Evolutionary conservation across 2,888 invertebrate genomes (phyloP), one percentile per base, ranked within the genome.

Genomic region (Colostygia pectinataria): DNA sequence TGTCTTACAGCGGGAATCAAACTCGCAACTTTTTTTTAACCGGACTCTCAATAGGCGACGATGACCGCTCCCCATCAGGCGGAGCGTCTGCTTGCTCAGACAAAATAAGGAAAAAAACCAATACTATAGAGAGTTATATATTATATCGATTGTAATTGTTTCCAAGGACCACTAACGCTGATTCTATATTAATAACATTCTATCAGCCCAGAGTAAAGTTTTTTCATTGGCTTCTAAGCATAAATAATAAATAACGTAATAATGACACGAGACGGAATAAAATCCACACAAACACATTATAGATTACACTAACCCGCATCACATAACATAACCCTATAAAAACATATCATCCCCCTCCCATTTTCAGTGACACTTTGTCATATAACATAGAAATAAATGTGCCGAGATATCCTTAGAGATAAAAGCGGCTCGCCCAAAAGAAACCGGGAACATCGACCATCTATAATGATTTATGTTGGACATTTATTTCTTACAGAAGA

Each of bases 391-490:
- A 55, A 53, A 57, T 55, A 53, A 55, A 60, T 55, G 57, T 50
- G 53, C 24, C 24, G 29, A 43, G 52, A 55, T 52, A 53, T 49
- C 63, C 62, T 57, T 42, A 15, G 48, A 70, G 75, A 78, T 78
- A 77, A 74, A 73, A 67, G 65, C 59, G 65, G 66, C 36, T 68
- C 61, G 68, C 59, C 57, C 58, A 49, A 57, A 56, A 57, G 65
- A 73, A 80, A 74, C 68, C 73, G 71, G 6, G 20, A 65, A 68
- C 63, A 60, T 51, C 69, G 77, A 72, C 78, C 74, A 65, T 80
- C 80, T 70, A 79, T 84, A 83, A 84, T 83, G 86, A 87, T 87
- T 82, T 83, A 88, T 84, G 84, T 63, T 58, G 48, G 56, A 79
- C 77, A 81, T 86, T 83, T 80, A 78, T 80, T 74, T 68, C 70